A percentile compares a stretch with the other conserved stretches of the same genome.
Evolutionary conservation across 53 echinoderm and acorn worm genomes (phyloP).

Genomic region (Stichopus horrens): DNA sequence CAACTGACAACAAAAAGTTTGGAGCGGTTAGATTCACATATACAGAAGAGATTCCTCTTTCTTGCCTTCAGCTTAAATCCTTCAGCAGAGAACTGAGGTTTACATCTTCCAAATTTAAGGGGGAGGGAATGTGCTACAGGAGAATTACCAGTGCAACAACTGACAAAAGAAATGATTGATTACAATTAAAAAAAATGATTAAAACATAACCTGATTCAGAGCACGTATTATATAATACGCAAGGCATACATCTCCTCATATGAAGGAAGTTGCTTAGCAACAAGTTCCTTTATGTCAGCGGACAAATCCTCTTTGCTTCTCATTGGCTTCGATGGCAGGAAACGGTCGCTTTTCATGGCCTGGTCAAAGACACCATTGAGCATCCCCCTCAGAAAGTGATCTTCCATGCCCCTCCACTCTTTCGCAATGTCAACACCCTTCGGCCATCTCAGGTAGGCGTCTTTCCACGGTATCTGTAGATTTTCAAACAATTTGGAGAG

Average conservation of each 20-base stretch:
- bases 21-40: too few relatives aligned
- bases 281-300: constrained; percentile 14
- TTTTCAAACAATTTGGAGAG: constrained; percentile 13
- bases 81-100: too few relatives aligned
- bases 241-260: constrained; percentile 35
- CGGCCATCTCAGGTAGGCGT: constrained; percentile 12
- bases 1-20: too few relatives aligned
- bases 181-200: too few relatives aligned
- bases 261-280: not conserved
- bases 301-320: not conserved
- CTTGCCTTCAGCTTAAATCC: too few relatives aligned
- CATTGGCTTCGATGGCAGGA: constrained; percentile 16
- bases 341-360: not conserved
- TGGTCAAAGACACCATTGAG: constrained; percentile 28
- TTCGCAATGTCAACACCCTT: not conserved
- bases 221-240: not conserved
- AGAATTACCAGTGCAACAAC: too few relatives aligned
- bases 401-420: constrained; percentile 25
- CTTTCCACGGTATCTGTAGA: constrained; percentile 21
- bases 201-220: too few relatives aligned
- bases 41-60: too few relatives aligned
- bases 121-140: too few relatives aligned
- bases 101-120: too few relatives aligned
- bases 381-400: constrained; percentile 31
- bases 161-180: too few relatives aligned